These are phyloP conservation scores for Lepidocyrtoides sp. DNA, from an alignment of 2,888 invertebrate genomes.

Conservation along the genomic window DNA sequence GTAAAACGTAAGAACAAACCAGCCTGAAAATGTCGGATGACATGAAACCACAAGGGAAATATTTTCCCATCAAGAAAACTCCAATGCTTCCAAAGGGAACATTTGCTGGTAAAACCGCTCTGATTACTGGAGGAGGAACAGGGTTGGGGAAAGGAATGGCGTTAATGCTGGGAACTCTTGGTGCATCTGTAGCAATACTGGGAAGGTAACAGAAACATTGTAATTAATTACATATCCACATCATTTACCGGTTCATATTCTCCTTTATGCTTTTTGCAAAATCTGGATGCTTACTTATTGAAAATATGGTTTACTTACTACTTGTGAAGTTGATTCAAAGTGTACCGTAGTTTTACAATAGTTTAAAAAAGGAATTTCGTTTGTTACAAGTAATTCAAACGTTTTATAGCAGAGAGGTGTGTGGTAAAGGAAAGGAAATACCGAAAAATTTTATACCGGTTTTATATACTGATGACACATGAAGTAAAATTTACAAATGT, in stretches of 20 bases:
- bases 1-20: background rate
- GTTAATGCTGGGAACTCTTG: conserved; percentile 87
- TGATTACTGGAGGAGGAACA: conserved; percentile 89
- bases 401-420: no score
- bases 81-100: conserved; percentile 87
- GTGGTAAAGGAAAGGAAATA: no score
- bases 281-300: no score
- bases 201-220: conserved; percentile 85
- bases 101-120: conserved; percentile 86
- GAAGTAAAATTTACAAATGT: background rate
- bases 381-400: no score
- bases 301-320: no score
- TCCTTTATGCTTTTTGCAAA: background rate
- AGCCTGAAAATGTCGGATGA: conserved; percentile 15
- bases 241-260: background rate
- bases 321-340: no score
- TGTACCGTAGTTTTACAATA: no score
- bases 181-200: conserved; percentile 88
- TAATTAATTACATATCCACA: no score
- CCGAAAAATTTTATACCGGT: no score
- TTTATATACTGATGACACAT: background rate
- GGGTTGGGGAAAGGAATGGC: conserved; percentile 88
- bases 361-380: no score
- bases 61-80: conserved; percentile 86
- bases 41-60: conserved; percentile 82